Evolutionary conservation across 1,140 invertebrate genomes (phyloP).

Genomic region (Ephestia elutella): DNA sequence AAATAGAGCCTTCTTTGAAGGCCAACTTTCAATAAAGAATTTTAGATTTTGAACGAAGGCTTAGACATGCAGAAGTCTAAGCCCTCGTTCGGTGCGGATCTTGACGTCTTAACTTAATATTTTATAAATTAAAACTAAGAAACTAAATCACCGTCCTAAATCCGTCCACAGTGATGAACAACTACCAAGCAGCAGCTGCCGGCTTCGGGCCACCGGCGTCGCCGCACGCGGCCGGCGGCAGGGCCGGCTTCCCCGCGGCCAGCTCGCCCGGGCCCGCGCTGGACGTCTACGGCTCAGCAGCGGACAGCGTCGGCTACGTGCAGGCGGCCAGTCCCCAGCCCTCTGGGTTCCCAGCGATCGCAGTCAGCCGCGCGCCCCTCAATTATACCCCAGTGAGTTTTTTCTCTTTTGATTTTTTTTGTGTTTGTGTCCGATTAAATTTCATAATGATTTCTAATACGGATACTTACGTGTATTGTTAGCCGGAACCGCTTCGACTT

Average conservation of each 20-base stretch:
- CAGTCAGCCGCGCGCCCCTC: conserved; percentile 90
- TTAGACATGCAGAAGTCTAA: too few species aligned
- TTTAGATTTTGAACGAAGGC: too few species aligned
- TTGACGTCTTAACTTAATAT: too few species aligned
- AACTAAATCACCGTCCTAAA: background rate
- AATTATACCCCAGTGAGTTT: conserved; percentile 89
- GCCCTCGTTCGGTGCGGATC: too few species aligned
- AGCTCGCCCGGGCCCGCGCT: conserved; percentile 90
- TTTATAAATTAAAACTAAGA: too few species aligned
- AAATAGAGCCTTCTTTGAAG: too few species aligned
- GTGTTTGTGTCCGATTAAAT: background rate
- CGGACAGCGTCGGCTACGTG: conserved; percentile 91
- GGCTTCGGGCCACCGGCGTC: conserved; percentile 81
- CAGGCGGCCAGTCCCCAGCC: conserved; percentile 94
- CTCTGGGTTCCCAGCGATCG: conserved; percentile 91
- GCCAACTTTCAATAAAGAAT: too few species aligned
- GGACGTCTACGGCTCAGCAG: conserved; percentile 91
- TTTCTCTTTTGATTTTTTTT: too few species aligned
- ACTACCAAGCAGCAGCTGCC: conserved; percentile 89
- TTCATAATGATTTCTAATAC: background rate
- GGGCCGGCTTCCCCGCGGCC: conserved; percentile 88
- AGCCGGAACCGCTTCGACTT: too few species aligned
- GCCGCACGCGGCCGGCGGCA: conserved; percentile 78
- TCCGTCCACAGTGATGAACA: conserved; percentile 89
- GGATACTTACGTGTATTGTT: too few species aligned